phyloP scores from a whole-genome alignment of 2,113 vertebrate species.

The Cavia aperea region DNA sequence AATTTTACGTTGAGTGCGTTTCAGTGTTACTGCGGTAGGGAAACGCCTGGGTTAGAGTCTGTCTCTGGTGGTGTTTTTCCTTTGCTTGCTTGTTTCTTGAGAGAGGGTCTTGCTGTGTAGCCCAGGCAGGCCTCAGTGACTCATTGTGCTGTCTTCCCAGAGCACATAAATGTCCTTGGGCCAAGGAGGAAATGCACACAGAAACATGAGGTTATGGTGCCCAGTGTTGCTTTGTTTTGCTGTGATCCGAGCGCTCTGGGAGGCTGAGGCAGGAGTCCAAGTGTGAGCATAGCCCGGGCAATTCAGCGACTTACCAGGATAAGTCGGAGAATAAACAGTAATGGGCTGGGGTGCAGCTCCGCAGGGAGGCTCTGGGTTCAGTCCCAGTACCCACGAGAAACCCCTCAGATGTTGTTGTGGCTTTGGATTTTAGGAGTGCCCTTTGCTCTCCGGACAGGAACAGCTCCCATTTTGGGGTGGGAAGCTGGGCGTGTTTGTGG shows the following conservation, averaged over 20 bases:
- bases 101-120: not conserved
- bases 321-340: not conserved
- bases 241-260: not conserved
- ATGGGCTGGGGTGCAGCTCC: not conserved
- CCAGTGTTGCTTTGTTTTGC: not conserved
- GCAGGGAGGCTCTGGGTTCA: not conserved
- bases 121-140: not conserved
- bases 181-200: too few species aligned
- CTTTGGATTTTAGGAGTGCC: not conserved
- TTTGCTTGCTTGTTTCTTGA: not conserved
- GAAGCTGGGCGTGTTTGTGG: not conserved
- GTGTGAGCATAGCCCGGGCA: not conserved
- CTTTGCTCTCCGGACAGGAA: not conserved
- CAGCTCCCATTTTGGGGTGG: not conserved
- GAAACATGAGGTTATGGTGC: not conserved
- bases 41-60: not conserved
- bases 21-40: not conserved
- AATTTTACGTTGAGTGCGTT: not conserved
- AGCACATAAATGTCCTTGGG: not conserved
- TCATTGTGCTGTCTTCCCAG: not conserved
- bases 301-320: not conserved
- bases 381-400: not conserved
- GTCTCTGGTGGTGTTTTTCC: not conserved
- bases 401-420: not conserved
- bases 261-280: not conserved